These are phyloP conservation scores for Varecia variegata DNA, from an alignment of 2,797 vertebrate genomes.

Conservation along the genomic window DNA sequence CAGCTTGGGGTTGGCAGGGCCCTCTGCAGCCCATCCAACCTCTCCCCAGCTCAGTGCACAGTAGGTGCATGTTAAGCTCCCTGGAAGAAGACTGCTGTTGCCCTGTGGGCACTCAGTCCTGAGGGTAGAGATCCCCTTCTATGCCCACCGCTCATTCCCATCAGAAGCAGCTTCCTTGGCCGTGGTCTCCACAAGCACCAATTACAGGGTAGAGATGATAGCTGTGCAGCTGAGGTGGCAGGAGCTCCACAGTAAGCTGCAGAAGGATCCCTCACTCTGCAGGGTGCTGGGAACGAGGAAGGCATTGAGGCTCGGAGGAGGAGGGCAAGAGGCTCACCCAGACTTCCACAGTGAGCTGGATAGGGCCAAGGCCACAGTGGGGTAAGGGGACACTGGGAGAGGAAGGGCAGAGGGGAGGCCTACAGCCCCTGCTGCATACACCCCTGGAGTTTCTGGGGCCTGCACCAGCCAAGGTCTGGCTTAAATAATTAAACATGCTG, in stretches of 20 bases:
- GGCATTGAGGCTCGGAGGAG: not conserved
- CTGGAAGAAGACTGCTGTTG: not conserved
- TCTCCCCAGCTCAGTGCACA: not conserved
- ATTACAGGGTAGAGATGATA: not conserved
- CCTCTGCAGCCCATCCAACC: not conserved
- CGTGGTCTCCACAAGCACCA: not conserved
- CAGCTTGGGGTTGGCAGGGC: not conserved
- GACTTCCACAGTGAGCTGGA: not conserved
- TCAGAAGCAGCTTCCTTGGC: not conserved
- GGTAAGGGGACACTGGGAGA: not conserved
- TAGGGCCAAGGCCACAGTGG: not conserved
- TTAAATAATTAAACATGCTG: not conserved
- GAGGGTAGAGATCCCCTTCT: not conserved
- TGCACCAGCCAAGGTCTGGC: not conserved
- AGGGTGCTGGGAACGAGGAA: not conserved
- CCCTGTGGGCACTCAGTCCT: not conserved
- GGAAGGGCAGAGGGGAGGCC: not conserved
- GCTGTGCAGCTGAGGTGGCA: not conserved
- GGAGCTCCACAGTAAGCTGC: not conserved
- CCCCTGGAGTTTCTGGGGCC: not conserved
- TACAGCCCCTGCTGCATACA: not conserved
- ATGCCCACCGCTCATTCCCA: not conserved
- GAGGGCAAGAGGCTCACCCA: not conserved
- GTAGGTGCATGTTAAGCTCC: not conserved
- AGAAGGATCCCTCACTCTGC: not conserved